These are phyloP conservation scores for Lucilia sericata DNA, from an alignment of 1,140 invertebrate species.

Conservation along the genomic window DNA sequence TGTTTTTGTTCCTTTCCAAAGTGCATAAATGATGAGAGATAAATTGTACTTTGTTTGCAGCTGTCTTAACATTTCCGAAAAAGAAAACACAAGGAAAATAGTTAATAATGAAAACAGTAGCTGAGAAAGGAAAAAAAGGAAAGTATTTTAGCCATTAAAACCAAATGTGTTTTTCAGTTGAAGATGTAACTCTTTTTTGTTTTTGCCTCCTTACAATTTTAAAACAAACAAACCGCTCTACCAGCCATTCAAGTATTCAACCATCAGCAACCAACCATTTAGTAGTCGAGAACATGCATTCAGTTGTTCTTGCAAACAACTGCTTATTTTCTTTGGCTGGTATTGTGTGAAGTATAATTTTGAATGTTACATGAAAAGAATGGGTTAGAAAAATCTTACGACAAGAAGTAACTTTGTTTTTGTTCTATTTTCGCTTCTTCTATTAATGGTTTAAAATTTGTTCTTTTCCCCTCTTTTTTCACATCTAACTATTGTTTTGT, in stretches of 20 bases:
- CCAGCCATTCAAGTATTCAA: too few relatives aligned
- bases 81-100: not conserved
- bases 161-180: not conserved
- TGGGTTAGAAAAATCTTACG: too few relatives aligned
- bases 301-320: too few relatives aligned
- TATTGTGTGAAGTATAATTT: too few relatives aligned
- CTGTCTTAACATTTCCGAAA: not conserved
- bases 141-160: not conserved
- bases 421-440: not conserved
- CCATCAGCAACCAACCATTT: too few relatives aligned
- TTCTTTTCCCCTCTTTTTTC: not conserved
- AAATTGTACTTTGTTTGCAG: not conserved
- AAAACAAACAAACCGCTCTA: not conserved
- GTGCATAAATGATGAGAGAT: constrained; percentile 19
- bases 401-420: too few relatives aligned
- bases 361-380: too few relatives aligned
- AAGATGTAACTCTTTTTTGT: not conserved
- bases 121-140: not conserved
- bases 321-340: too few relatives aligned
- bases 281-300: too few relatives aligned
- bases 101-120: too few relatives aligned
- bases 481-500: not conserved
- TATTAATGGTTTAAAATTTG: not conserved
- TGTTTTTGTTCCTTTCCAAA: not conserved
- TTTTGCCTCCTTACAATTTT: not conserved